Conservation (phyloP, 1,140 invertebrate genomes). For the Ectropis grisescens region DNA sequence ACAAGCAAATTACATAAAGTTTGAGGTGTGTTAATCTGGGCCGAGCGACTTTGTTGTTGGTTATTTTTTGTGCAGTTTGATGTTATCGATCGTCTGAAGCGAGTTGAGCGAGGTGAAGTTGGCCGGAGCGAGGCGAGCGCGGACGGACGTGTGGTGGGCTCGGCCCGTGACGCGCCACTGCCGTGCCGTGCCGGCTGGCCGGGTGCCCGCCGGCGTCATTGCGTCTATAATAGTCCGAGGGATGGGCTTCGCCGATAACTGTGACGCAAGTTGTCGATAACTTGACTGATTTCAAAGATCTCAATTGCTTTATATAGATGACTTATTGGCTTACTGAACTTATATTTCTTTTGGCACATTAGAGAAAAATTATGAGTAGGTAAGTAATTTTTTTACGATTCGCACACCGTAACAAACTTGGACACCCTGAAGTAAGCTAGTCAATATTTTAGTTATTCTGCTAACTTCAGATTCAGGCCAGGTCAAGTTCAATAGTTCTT, state of each 20-base stretch:
- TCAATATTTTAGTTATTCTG: too few species aligned
- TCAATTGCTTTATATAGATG: constrained; percentile 11
- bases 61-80: constrained; percentile 27
- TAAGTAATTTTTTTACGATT: too few species aligned
- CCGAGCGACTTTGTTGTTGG: too few species aligned
- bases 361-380: too few species aligned
- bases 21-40: constrained; percentile 9
- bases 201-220: constrained; percentile 31
- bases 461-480: too few species aligned
- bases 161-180: constrained; percentile 42
- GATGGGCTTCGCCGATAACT: constrained; percentile 12
- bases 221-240: constrained; percentile 40
- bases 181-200: constrained; percentile 14
- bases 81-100: constrained; percentile 37
- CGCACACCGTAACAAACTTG: too few species aligned
- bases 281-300: too few species aligned
- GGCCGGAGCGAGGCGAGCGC: neutral
- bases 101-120: neutral
- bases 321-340: neutral
- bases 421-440: too few species aligned
- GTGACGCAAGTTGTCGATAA: too few species aligned
- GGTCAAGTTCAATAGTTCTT: too few species aligned
- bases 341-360: too few species aligned
- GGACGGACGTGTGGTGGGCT: constrained; percentile 10
- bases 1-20: constrained; percentile 15